phyloP scores from a whole-genome alignment of 1,140 invertebrate genomes.

The Halesus radiatus region DNA sequence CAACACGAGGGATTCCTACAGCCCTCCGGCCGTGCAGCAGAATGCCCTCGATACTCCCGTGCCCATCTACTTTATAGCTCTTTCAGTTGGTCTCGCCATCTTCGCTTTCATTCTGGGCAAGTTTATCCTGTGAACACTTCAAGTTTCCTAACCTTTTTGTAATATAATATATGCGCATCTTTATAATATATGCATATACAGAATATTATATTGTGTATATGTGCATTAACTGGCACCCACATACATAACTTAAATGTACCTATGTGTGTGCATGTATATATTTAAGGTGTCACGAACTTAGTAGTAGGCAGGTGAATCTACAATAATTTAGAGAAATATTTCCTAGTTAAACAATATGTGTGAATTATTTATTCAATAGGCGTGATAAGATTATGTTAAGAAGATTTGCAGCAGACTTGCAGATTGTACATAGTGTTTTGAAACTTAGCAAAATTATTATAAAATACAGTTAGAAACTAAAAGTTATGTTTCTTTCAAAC shows the following conservation, averaged over 20 bases:
- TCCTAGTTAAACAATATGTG: not conserved
- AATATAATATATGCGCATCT: slow-evolving; percentile 33
- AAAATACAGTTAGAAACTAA: not conserved
- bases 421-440: not conserved
- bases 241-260: not conserved
- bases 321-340: slow-evolving; percentile 6
- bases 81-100: slow-evolving; percentile 38
- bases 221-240: not conserved
- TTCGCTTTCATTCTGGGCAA: slow-evolving; percentile 50
- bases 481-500: not conserved
- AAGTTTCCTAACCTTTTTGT: slow-evolving; percentile 13
- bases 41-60: not conserved
- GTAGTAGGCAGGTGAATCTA: slow-evolving; percentile 34
- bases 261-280: slow-evolving; percentile 19
- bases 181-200: slow-evolving; percentile 40
- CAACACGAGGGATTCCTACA: slow-evolving; percentile 29
- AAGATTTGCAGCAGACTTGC: not conserved
- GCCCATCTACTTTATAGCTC: slow-evolving; percentile 39
- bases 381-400: not conserved
- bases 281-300: slow-evolving; percentile 16
- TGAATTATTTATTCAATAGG: not conserved
- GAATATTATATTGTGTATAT: slow-evolving; percentile 23
- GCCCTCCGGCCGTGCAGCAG: slow-evolving; percentile 40
- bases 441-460: not conserved
- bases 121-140: slow-evolving; percentile 39